Conservation (phyloP, 1,140 invertebrate genomes). For the Drosophila pallidifrons region DNA sequence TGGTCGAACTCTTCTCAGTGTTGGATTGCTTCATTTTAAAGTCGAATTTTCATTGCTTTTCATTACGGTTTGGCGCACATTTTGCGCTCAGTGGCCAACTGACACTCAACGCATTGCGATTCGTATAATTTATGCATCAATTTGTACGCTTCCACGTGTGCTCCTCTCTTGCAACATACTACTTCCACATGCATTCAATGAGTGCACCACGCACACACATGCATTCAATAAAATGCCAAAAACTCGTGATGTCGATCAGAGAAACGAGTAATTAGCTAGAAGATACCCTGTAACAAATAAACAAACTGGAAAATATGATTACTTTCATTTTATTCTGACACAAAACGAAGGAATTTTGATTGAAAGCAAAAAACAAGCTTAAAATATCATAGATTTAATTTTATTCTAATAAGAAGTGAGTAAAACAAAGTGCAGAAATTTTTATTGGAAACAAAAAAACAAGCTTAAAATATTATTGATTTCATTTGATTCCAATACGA, state of each 20-base stretch:
- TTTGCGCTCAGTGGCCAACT: conserved; percentile 62
- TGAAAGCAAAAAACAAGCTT: too few relatives aligned
- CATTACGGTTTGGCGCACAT: conserved; percentile 67
- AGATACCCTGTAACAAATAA: conserved; percentile 10
- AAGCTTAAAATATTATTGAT: too few relatives aligned
- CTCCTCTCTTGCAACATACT: not conserved
- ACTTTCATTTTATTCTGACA: too few relatives aligned
- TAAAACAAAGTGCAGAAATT: too few relatives aligned
- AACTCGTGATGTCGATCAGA: conserved; percentile 1
- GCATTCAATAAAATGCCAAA: conserved; percentile 61
- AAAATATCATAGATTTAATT: too few relatives aligned
- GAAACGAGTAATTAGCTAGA: conserved; percentile 5
- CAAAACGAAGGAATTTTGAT: too few relatives aligned
- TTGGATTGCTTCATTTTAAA: conserved; percentile 26
- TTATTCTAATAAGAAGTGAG: too few relatives aligned
- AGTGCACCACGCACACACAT: conserved; percentile 1
- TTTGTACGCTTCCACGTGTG: conserved; percentile 47
- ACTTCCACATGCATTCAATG: conserved; percentile 6
- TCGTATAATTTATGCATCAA: conserved; percentile 77
- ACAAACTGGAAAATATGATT: too few relatives aligned
- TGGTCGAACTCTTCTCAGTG: not conserved
- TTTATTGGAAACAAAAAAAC: too few relatives aligned
- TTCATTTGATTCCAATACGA: too few relatives aligned
- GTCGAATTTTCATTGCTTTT: conserved; percentile 51
- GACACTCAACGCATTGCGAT: conserved; percentile 80